Conservation (phyloP, 2,888 invertebrate genomes). For the Andrena bucephala region DNA sequence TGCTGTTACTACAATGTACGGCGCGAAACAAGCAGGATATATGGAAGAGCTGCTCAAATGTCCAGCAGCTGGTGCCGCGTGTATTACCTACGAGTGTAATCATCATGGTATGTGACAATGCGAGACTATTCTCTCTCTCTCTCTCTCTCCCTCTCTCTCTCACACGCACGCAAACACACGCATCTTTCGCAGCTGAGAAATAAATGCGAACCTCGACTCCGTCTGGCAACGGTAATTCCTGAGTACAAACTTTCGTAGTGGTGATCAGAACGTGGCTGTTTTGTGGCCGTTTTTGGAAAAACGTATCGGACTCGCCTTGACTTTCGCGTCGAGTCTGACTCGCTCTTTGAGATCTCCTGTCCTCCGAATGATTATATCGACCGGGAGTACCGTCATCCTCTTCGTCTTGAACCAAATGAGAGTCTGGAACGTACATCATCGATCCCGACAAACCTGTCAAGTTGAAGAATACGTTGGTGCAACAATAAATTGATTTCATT, state of each 20-base stretch:
- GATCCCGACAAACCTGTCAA: constrained; percentile 89
- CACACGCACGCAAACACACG: no score
- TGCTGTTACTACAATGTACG: constrained; percentile 97
- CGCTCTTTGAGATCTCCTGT: constrained; percentile 80
- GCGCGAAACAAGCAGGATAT: constrained; percentile 99
- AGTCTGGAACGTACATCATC: constrained; percentile 96
- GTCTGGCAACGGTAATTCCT: constrained; percentile 94
- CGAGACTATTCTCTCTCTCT: not conserved
- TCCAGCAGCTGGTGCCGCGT: constrained; percentile 97
- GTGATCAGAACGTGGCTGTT: constrained; percentile 91
- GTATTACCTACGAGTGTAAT: constrained; percentile 88
- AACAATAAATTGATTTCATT: not conserved
- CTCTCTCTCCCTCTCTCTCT: not conserved
- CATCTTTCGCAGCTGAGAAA: no score
- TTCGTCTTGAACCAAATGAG: constrained; percentile 93
- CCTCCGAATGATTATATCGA: constrained; percentile 76
- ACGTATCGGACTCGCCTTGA: constrained; percentile 79
- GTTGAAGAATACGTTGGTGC: constrained; percentile 29
- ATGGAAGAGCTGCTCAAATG: constrained; percentile 99
- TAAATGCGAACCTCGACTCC: constrained; percentile 89
- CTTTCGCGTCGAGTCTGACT: constrained; percentile 83
- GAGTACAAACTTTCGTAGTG: constrained; percentile 97
- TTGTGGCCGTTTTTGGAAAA: constrained; percentile 78
- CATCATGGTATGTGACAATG: no score
- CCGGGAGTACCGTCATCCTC: constrained; percentile 87